These are phyloP conservation scores for Lagopus leucura DNA, from an alignment of 2,113 vertebrate genomes.

Conservation along the genomic window DNA sequence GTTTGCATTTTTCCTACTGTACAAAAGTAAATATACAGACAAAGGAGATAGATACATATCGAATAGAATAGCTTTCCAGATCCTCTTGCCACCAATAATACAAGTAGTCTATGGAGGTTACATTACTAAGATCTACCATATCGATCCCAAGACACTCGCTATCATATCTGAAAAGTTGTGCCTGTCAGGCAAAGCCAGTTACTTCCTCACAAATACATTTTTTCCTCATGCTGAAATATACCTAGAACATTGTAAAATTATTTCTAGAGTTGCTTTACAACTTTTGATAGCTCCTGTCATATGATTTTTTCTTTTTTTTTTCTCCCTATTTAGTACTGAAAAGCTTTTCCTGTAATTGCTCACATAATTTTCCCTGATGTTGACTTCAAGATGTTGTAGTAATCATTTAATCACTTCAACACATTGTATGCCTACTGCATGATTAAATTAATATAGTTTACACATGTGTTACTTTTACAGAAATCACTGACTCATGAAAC, in stretches of 20 bases:
- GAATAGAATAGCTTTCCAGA: neutral
- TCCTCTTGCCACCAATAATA: neutral
- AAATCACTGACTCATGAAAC: slow-evolving; percentile 48
- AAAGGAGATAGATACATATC: neutral
- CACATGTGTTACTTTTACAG: slow-evolving; percentile 1
- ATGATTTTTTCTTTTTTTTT: neutral
- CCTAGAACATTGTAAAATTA: neutral
- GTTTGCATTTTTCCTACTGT: neutral
- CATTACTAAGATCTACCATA: neutral
- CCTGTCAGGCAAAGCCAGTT: neutral
- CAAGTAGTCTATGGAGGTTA: neutral
- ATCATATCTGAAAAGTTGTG: too few relatives aligned
- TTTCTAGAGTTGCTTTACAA: neutral
- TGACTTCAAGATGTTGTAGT: slow-evolving; percentile 28
- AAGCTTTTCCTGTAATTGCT: slow-evolving; percentile 47
- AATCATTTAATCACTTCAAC: slow-evolving; percentile 65
- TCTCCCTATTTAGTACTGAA: slow-evolving; percentile 5
- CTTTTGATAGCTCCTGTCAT: neutral
- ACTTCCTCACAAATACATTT: neutral
- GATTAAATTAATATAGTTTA: slow-evolving; percentile 61
- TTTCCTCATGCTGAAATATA: neutral
- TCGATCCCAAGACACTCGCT: too few relatives aligned
- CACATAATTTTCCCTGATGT: slow-evolving; percentile 35
- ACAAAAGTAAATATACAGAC: neutral
- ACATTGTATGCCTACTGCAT: slow-evolving; percentile 3